Base-by-base conservation (phyloP, 2,797 vertebrate species). In the Paedocypris micromegethes region DNA sequence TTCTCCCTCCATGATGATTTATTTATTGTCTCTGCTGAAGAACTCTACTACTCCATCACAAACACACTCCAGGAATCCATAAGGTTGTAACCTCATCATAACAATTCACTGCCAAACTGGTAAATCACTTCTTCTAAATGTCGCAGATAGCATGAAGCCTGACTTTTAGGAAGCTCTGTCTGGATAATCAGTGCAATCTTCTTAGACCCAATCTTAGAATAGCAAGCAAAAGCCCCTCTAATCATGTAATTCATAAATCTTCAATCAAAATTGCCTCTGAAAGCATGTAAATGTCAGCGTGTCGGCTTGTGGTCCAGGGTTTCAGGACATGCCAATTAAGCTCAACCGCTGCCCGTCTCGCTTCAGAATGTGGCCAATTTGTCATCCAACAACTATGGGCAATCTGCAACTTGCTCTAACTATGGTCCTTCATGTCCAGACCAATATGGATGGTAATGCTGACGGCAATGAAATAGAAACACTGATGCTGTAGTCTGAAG, bases 21-120 rank as follows among this genome's bases (percentile, higher is more conserved):
- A 80, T 82, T 81, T 75, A 77, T 75, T 74, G 55, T 58, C 62
- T 71, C 77, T 76, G 59, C 58, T 66, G 65, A 58, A 50, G 62
- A 72, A 65, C 68, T 58, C 49, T 50, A 66, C 53, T 45, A 57
- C 61, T 70, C 64, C 62, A 53, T 67, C 72, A 70, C 64, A 75
- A 52, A 58, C 60, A 66, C 45, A 67, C 69, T 65, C 7, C 46
- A 55, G 61, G 50, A 62, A 74, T 77, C 70, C 74, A 74, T 68
- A 72, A 72, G 74, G 65, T 68, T 72, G 54, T 66, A 75, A 79
- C 70, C 71, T 64, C 72, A 76, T 79, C 73, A 76, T 72, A 71
- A 70, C 60, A 61, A 69, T 71, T 72, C 64, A 61, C 69, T 66
- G 70, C 58, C 64, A 52, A 38, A 58, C 66, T 60, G 65, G 58